Conservation (phyloP, 1,140 invertebrate genomes). For the Medauroidea extradentata region DNA sequence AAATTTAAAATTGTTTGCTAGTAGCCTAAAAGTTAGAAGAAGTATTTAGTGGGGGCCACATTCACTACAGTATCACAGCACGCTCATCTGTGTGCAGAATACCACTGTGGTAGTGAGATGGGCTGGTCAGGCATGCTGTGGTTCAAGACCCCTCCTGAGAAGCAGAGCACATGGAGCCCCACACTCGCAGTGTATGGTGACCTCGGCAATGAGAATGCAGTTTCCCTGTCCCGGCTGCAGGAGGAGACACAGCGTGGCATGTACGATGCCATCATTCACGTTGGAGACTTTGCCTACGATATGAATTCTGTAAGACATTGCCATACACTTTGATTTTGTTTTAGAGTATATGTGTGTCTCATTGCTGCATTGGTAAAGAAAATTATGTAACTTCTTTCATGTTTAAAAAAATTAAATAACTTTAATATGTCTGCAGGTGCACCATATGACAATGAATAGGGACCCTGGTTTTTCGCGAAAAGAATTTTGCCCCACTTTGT, state of each 20-base stretch:
- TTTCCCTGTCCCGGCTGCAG: conserved; percentile 74
- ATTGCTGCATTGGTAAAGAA: too few species aligned
- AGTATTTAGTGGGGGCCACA: background rate
- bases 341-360: too few species aligned
- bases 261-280: conserved; percentile 87
- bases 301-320: conserved; percentile 72
- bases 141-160: conserved; percentile 62
- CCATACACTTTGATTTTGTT: too few species aligned
- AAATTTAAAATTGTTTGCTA: background rate
- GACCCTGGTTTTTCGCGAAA: too few species aligned
- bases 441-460: too few species aligned
- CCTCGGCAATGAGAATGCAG: conserved; percentile 85
- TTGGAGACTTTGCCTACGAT: conserved; percentile 96
- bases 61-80: background rate
- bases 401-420: too few species aligned
- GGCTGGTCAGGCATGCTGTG: conserved; percentile 78
- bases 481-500: too few species aligned
- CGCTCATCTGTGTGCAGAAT: conserved; percentile 51
- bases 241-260: conserved; percentile 71
- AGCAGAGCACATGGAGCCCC: conserved; percentile 67
- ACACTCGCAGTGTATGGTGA: conserved; percentile 84
- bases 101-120: conserved; percentile 71
- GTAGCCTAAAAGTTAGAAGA: background rate
- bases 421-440: too few species aligned
- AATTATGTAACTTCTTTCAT: too few species aligned